Evolutionary conservation across 1,140 invertebrate species (phyloP).

Genomic region (Melanaphis sacchari): DNA sequence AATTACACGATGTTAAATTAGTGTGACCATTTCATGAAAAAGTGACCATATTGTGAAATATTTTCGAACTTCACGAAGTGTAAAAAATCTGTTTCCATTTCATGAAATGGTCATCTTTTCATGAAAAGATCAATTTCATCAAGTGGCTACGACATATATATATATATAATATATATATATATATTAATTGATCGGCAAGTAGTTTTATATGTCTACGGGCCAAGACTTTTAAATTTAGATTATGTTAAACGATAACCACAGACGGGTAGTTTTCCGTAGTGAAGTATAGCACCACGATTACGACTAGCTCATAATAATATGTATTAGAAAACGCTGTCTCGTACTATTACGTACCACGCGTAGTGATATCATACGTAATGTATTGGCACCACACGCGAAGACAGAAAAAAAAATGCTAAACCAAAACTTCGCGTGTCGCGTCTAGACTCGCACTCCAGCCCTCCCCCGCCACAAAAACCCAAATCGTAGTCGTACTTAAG

Average conservation of each 20-base stretch:
- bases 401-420: neutral
- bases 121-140: too few species aligned
- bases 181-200: neutral
- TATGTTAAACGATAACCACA: slow-evolving; percentile 2
- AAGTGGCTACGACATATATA: too few species aligned
- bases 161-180: neutral
- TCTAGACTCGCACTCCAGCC: neutral
- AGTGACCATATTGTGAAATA: too few species aligned
- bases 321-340: neutral
- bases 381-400: neutral
- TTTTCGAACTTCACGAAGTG: too few species aligned
- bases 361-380: neutral
- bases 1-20: too few species aligned
- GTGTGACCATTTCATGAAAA: too few species aligned
- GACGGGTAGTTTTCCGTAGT: slow-evolving; percentile 23
- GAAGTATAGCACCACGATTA: neutral
- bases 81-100: too few species aligned
- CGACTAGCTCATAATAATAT: neutral
- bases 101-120: too few species aligned
- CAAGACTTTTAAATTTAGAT: slow-evolving; percentile 37
- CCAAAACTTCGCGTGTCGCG: neutral
- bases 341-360: neutral
- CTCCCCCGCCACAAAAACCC: too few species aligned
- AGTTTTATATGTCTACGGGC: slow-evolving; percentile 21
- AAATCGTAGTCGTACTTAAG: neutral